Percentiles rank a stretch among this genome's conserved stretches.
Evolutionary conservation across 2,113 vertebrate genomes (phyloP).

Genomic region (Cochlearius cochlearius): DNA sequence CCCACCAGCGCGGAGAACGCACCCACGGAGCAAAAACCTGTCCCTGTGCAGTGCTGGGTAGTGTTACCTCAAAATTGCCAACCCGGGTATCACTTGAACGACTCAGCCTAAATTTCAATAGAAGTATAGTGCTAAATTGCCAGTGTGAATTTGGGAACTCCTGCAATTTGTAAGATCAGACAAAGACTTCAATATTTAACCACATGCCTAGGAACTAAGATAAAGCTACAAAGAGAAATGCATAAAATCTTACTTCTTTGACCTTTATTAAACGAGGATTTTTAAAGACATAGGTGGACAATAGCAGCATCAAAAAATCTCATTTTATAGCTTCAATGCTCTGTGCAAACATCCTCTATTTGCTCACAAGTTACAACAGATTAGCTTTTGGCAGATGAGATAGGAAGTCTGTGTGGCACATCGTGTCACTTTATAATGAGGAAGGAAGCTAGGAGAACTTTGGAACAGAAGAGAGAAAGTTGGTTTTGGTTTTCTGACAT

Average conservation of each 20-base stretch:
- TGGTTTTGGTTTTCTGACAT: neutral
- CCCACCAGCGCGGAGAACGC: neutral
- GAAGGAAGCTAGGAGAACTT: slow-evolving; percentile 31
- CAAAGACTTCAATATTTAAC: neutral
- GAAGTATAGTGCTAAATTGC: neutral
- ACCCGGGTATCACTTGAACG: neutral
- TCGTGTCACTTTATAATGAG: neutral
- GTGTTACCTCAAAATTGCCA: neutral
- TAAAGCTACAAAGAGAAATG: neutral
- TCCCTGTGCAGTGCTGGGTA: neutral
- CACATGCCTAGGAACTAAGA: neutral
- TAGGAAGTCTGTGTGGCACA: neutral
- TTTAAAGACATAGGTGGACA: neutral
- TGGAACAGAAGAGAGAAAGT: slow-evolving; percentile 4
- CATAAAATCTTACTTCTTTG: neutral
- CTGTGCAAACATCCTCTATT: neutral
- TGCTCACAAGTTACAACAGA: neutral
- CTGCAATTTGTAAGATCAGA: neutral
- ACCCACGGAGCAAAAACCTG: neutral
- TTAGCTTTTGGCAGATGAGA: neutral
- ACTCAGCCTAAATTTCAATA: neutral
- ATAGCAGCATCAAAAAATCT: neutral
- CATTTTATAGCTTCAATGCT: neutral
- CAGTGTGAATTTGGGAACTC: neutral
- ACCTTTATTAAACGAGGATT: neutral